Conservation (phyloP, 2,113 vertebrate species). For the Laticauda laticaudata region DNA sequence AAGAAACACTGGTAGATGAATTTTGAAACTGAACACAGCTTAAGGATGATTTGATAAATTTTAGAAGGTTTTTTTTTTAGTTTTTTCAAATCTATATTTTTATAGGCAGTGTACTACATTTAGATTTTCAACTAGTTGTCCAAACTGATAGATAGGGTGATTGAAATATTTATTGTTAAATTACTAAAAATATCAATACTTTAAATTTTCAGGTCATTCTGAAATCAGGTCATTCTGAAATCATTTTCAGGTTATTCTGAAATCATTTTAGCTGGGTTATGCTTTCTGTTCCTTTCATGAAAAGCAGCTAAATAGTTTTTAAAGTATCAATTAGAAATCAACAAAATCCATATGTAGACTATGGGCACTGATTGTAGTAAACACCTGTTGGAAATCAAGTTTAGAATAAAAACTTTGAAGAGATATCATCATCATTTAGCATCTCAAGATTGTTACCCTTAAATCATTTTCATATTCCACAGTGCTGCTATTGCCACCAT, state of each 20-base stretch:
- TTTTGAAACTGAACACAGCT: background rate
- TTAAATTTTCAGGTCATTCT: background rate
- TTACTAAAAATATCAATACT: background rate
- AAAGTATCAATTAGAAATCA: background rate
- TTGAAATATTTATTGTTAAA: background rate
- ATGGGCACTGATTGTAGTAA: background rate
- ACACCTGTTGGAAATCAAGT: background rate
- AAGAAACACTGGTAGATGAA: background rate
- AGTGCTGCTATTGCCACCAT: background rate
- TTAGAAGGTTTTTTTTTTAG: background rate
- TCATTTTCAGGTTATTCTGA: background rate
- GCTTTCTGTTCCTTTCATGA: background rate
- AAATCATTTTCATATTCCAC: background rate
- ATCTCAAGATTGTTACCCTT: background rate
- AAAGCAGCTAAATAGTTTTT: background rate
- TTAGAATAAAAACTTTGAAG: background rate
- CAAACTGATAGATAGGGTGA: background rate
- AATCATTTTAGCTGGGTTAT: background rate
- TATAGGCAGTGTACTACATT: background rate
- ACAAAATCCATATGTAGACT: background rate
- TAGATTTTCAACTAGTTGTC: background rate
- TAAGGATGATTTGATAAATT: background rate
- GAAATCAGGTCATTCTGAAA: no score
- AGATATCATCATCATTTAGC: background rate
- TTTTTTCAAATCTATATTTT: background rate